phyloP scores from a whole-genome alignment of 2,113 vertebrate genomes.

The Lutjanus erythropterus region DNA sequence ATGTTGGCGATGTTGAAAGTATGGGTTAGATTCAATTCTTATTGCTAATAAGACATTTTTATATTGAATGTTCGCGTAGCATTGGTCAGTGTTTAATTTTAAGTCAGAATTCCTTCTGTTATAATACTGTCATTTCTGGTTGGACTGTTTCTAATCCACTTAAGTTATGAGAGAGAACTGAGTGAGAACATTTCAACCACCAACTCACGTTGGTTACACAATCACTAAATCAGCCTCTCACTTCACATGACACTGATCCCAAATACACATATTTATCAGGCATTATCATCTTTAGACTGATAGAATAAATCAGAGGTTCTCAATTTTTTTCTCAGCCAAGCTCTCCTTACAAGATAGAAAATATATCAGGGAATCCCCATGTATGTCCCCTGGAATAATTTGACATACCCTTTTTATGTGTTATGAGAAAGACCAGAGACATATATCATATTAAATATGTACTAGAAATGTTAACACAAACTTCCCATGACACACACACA shows the following conservation, averaged over 20 bases:
- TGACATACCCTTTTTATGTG: too few relatives aligned
- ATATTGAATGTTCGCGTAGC: not conserved
- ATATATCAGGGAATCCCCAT: too few relatives aligned
- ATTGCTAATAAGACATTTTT: not conserved
- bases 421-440: too few relatives aligned
- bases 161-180: not conserved
- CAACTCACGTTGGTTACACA: not conserved
- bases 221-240: not conserved
- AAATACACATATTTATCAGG: not conserved
- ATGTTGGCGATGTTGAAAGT: not conserved
- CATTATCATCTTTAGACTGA: not conserved
- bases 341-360: too few relatives aligned
- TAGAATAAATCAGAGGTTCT: too few relatives aligned
- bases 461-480: too few relatives aligned
- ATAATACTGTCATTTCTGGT: not conserved
- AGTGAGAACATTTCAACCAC: not conserved
- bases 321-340: too few relatives aligned
- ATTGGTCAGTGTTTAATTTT: not conserved
- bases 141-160: not conserved
- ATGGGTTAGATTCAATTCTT: not conserved
- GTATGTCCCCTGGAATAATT: too few relatives aligned
- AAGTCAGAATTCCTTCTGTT: not conserved
- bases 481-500: too few relatives aligned
- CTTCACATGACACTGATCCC: not conserved
- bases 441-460: too few relatives aligned